Percentiles rank a stretch among this genome's conserved stretches.
Conservation (phyloP, 1,140 invertebrate genomes). For the Ips nitidus region DNA sequence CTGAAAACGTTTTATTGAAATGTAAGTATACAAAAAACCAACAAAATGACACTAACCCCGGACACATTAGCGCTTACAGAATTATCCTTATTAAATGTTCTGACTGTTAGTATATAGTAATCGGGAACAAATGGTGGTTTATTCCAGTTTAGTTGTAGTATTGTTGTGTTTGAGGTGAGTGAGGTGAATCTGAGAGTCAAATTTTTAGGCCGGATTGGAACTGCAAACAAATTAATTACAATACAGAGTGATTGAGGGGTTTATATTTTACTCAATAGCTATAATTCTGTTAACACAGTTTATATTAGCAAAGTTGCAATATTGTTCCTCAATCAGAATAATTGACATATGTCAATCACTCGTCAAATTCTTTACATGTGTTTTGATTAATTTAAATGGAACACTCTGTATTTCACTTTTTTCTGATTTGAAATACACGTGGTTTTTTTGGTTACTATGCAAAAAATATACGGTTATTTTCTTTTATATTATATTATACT, state of each 20-base stretch:
- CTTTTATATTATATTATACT: no score
- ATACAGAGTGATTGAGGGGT: not conserved
- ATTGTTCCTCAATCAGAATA: no score
- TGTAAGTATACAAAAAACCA: not conserved
- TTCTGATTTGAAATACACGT: no score
- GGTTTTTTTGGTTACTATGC: no score
- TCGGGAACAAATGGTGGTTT: conserved; percentile 49
- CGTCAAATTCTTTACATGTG: no score
- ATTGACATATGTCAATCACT: no score
- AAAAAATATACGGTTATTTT: no score
- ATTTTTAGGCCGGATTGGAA: conserved; percentile 46
- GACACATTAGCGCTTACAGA: conserved; percentile 31
- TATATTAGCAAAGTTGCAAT: no score
- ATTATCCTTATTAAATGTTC: conserved; percentile 19
- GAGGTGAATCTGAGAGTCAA: conserved; percentile 35
- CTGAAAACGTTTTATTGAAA: not conserved
- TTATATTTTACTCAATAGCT: no score
- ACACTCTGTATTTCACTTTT: no score
- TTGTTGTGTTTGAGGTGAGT: conserved; percentile 7
- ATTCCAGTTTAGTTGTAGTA: conserved; percentile 50
- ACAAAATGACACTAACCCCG: conserved; percentile 45
- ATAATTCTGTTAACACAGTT: no score
- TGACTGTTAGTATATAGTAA: conserved; percentile 50
- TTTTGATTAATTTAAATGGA: no score
- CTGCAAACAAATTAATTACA: conserved; percentile 38